These are phyloP conservation scores for Pseudococcus viburni DNA, from an alignment of 2,888 invertebrate genomes.

Conservation along the genomic window DNA sequence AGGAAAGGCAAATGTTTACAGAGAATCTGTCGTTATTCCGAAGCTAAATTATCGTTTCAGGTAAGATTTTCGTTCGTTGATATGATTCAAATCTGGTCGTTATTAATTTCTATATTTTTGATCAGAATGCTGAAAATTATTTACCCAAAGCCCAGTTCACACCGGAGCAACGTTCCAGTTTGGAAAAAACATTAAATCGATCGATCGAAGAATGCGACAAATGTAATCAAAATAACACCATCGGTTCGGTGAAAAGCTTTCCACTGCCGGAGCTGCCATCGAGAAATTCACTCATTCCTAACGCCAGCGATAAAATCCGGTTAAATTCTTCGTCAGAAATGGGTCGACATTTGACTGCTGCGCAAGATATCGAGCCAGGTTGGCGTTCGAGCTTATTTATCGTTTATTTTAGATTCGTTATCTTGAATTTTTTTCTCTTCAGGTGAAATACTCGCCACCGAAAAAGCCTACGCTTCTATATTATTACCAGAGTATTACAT, in stretches of 20 bases:
- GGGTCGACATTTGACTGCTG: constrained; percentile 82
- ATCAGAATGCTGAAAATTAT: neutral
- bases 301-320: constrained; percentile 78
- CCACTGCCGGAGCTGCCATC: constrained; percentile 11
- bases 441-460: constrained; percentile 82
- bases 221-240: neutral
- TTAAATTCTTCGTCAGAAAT: constrained; percentile 74
- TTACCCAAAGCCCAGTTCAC: neutral
- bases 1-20: constrained; percentile 71
- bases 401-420: neutral
- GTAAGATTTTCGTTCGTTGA: neutral
- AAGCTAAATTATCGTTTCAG: constrained; percentile 67
- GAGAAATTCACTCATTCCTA: constrained; percentile 72
- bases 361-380: constrained; percentile 79
- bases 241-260: neutral
- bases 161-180: neutral
- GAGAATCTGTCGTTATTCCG: constrained; percentile 69
- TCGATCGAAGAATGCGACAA: neutral
- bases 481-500: constrained; percentile 74
- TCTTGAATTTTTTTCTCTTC: neutral
- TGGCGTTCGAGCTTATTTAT: neutral
- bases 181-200: neutral
- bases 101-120: neutral
- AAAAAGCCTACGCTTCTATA: constrained; percentile 81
- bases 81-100: neutral